Evolutionary conservation across 2,797 vertebrate genomes (phyloP).

Genomic region (Macroramphosus scolopax): DNA sequence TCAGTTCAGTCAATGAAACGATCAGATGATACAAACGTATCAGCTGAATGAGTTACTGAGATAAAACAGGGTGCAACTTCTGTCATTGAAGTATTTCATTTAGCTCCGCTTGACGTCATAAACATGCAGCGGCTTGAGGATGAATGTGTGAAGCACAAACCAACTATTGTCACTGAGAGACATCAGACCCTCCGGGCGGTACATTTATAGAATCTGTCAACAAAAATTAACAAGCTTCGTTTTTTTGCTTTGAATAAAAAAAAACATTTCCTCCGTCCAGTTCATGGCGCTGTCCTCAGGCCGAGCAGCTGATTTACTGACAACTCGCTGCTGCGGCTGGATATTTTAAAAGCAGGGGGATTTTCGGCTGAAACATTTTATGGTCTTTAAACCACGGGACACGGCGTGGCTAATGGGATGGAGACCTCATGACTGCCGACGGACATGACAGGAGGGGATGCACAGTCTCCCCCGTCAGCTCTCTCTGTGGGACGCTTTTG

Average conservation of each 20-base stretch:
- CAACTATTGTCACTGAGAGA: slow-evolving; percentile 13
- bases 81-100: slow-evolving; percentile 16
- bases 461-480: slow-evolving; percentile 34
- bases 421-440: slow-evolving; percentile 73
- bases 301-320: slow-evolving; percentile 65
- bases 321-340: slow-evolving; percentile 25
- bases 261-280: background rate
- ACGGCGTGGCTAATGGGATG: slow-evolving; percentile 56
- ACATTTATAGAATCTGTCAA: slow-evolving; percentile 10
- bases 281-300: slow-evolving; percentile 44
- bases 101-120: slow-evolving; percentile 1
- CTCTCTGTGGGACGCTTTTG: slow-evolving; percentile 72
- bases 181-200: slow-evolving; percentile 28
- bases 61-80: slow-evolving; percentile 9
- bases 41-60: slow-evolving; percentile 7
- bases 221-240: slow-evolving; percentile 31
- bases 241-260: slow-evolving; percentile 28
- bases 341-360: slow-evolving; percentile 45
- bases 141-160: slow-evolving; percentile 19
- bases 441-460: slow-evolving; percentile 44
- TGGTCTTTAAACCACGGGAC: slow-evolving; percentile 73
- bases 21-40: slow-evolving; percentile 1
- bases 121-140: background rate
- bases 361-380: slow-evolving; percentile 55
- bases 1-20: slow-evolving; percentile 1